phyloP scores from a whole-genome alignment of 2,113 vertebrate genomes.

The Tapirus terrestris region DNA sequence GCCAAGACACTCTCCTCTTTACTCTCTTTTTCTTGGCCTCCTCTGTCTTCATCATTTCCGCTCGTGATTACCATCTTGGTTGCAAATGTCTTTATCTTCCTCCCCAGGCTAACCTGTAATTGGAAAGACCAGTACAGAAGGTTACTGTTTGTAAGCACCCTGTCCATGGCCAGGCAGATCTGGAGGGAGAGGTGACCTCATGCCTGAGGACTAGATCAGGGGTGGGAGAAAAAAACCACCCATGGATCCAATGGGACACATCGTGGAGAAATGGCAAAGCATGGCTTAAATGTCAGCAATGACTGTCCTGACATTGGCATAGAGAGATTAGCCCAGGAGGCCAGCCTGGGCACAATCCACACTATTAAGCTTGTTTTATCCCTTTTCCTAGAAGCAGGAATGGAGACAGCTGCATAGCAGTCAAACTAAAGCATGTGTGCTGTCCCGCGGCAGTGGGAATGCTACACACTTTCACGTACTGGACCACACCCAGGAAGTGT shows the following conservation, averaged over 20 bases:
- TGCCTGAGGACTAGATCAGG: fast-evolving
- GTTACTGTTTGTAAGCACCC: not conserved
- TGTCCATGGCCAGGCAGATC: not conserved
- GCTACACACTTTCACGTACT: fast-evolving
- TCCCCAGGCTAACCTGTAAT: conserved; percentile 91
- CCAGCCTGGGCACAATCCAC: fast-evolving
- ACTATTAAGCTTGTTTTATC: not conserved
- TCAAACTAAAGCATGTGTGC: fast-evolving
- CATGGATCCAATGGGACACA: fast-evolving
- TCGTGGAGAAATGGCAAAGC: fast-evolving
- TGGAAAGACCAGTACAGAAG: conserved; percentile 68
- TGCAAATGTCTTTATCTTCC: conserved; percentile 91
- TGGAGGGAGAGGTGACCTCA: fast-evolving
- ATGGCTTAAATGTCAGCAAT: not conserved
- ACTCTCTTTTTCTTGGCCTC: conserved; percentile 95
- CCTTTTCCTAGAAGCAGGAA: not conserved
- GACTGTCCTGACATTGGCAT: fast-evolving
- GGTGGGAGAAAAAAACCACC: not conserved
- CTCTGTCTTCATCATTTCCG: conserved; percentile 95
- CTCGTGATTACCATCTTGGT: conserved; percentile 98
- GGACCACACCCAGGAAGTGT: no score
- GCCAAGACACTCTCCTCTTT: conserved; percentile 97
- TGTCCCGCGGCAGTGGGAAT: fast-evolving
- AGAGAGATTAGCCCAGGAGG: not conserved
- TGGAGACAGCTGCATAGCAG: not conserved